Evolutionary conservation across 2,113 vertebrate genomes (phyloP), one percentile per base, ranked within the genome.

Genomic region (Aphyosemion australe): DNA sequence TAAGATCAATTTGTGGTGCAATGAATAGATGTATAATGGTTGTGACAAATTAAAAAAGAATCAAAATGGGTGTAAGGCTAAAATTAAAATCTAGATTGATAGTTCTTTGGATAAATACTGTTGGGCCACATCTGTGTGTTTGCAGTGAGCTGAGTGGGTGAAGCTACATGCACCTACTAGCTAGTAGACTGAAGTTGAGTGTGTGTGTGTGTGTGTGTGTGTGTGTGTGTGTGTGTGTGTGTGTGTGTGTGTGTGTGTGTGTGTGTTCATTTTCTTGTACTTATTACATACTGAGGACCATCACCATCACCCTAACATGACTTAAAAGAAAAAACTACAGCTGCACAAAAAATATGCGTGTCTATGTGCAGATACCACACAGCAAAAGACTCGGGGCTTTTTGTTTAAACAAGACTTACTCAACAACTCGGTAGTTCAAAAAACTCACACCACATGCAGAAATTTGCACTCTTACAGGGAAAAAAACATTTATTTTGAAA

Each of bases 1-100:
- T 64, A 12, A 58, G 61, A 83, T 84, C 62, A 50, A 74, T 72
- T 57, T 60, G 39, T 8, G 14, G 32, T 52, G 50, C 69, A 74
- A 72, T 74, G 43, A 79, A 69, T 62, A 15, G 32, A 3, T 15
- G 49, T 61, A 15, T 53, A 74, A 80, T 70, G 61, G 67, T 76
- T 84, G 71, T 45, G 50, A 76, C 72, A 76, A 57, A 59, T 49
- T 78, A 6, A 46, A 51, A 76, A 69, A 57, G 20, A 13, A 0
- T 50, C 65, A 52, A 78, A 8, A 16, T 47, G 48, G 14, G 52
- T 13, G 65, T 61, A 73, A 81, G 74, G 67, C 15, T 66, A 31
- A 65, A 83, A 81, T 79, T 70, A 74, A 80, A 86, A 54, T 12
- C 39, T 10, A 16, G 61, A 75, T 82, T 18, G 10, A 67, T 26